A percentile compares a stretch with the other conserved stretches of the same genome.
phyloP scores from a whole-genome alignment of 2,888 invertebrate species.

The Drosophila mettleri region DNA sequence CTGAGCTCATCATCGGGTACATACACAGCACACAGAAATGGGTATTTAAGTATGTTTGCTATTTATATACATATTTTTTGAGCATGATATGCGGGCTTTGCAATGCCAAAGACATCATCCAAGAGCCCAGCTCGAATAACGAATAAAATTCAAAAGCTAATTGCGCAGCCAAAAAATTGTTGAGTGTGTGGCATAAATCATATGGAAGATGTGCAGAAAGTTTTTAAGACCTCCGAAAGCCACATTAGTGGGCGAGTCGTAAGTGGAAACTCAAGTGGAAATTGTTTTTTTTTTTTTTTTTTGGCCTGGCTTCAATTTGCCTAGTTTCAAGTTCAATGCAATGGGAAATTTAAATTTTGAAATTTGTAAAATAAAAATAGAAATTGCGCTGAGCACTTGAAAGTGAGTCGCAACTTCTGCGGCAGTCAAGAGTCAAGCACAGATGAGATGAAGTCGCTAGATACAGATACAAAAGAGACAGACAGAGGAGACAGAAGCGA shows the following conservation, averaged over 20 bases:
- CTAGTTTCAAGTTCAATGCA: slow-evolving; percentile 70
- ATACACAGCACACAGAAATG: slow-evolving; percentile 1
- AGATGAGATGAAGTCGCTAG: slow-evolving; percentile 50
- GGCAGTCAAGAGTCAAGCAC: slow-evolving; percentile 35
- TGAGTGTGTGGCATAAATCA: slow-evolving; percentile 33
- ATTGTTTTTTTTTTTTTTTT: slow-evolving; percentile 37
- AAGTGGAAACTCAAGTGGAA: slow-evolving; percentile 56
- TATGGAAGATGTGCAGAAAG: slow-evolving; percentile 45
- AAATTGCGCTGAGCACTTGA: slow-evolving; percentile 68
- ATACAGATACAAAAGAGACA: slow-evolving; percentile 34
- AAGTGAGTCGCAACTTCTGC: slow-evolving; percentile 59
- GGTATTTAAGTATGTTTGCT: slow-evolving; percentile 37
- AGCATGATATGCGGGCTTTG: slow-evolving; percentile 35
- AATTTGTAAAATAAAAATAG: slow-evolving; percentile 33
- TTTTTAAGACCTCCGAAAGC: slow-evolving; percentile 24
- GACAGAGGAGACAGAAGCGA: slow-evolving; percentile 23
- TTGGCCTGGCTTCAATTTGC: slow-evolving; percentile 34
- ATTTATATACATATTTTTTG: slow-evolving; percentile 37
- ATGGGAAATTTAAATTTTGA: slow-evolving; percentile 70
- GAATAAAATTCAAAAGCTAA: slow-evolving; percentile 51
- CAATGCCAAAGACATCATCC: slow-evolving; percentile 1
- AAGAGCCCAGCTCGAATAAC: slow-evolving; percentile 16
- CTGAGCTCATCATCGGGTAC: slow-evolving; percentile 48
- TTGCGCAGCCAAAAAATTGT: slow-evolving; percentile 53
- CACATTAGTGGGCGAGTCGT: slow-evolving; percentile 37